Evolutionary conservation across 2,113 vertebrate genomes (phyloP).

Genomic region (Thryonomys swinderianus): DNA sequence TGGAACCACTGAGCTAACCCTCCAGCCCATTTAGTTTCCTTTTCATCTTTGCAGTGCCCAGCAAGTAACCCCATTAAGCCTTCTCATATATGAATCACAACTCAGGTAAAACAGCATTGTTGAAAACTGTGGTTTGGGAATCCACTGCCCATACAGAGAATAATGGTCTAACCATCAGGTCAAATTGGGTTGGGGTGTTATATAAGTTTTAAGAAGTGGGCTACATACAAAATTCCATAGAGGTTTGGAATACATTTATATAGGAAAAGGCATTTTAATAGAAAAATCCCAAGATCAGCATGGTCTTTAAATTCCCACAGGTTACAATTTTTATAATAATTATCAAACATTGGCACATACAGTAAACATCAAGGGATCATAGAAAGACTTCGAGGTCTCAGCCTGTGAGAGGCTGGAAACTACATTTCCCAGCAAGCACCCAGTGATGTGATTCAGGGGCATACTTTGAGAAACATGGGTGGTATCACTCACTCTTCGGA

Average conservation of each 20-base stretch:
- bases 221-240: not conserved
- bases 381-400: not conserved
- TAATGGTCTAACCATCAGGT: not conserved
- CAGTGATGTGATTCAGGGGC: too few species aligned
- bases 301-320: not conserved
- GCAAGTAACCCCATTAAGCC: not conserved
- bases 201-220: not conserved
- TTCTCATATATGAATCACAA: not conserved
- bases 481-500: accelerated
- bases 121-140: not conserved
- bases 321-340: not conserved
- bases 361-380: not conserved
- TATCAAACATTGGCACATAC: not conserved
- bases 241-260: not conserved
- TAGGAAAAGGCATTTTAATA: not conserved
- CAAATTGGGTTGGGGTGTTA: not conserved
- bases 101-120: not conserved
- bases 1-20: too few species aligned
- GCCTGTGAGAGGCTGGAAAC: not conserved
- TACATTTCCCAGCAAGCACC: not conserved
- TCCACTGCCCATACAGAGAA: not conserved
- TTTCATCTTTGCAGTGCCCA: not conserved
- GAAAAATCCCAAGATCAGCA: not conserved
- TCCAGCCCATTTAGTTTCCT: too few species aligned
- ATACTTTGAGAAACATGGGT: not conserved